Percentiles rank a stretch among this genome's conserved stretches.
Conservation (phyloP, 2,888 invertebrate species). For the Cantharis flavilabris region DNA sequence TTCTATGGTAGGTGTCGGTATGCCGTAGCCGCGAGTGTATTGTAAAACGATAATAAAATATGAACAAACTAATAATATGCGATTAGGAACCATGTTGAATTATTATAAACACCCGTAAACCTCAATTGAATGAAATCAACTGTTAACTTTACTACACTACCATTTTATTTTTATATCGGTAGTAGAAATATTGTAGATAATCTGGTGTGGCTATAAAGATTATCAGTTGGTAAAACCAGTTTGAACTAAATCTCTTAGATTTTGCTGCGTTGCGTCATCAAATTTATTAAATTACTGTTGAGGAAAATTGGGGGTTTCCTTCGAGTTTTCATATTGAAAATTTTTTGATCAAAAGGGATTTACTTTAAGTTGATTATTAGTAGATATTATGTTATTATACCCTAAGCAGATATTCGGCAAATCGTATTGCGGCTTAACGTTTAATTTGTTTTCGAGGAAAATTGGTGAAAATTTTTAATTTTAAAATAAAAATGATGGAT, state of each 20-base stretch:
- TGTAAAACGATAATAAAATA: not conserved
- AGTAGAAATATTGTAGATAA: not conserved
- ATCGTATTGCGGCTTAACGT: not conserved
- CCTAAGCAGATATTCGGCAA: not conserved
- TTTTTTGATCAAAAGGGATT: not conserved
- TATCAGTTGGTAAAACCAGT: not conserved
- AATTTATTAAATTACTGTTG: not conserved
- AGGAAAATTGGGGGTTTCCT: not conserved
- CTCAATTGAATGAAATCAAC: not conserved
- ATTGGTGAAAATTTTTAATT: not conserved
- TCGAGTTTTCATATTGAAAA: not conserved
- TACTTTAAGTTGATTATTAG: not conserved
- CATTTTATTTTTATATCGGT: not conserved
- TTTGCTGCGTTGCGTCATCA: not conserved
- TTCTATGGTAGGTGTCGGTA: constrained; percentile 50
- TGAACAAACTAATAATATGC: not conserved
- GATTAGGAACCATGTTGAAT: not conserved
- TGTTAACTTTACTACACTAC: not conserved
- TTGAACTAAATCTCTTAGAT: not conserved
- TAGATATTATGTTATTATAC: not conserved
- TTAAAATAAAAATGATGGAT: not conserved
- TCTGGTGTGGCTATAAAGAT: not conserved
- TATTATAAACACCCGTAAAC: not conserved
- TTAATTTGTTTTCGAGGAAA: too few relatives aligned
- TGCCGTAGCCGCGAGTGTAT: not conserved